phyloP scores from a whole-genome alignment of 1,140 invertebrate species.

The Diorhabda carinulata region DNA sequence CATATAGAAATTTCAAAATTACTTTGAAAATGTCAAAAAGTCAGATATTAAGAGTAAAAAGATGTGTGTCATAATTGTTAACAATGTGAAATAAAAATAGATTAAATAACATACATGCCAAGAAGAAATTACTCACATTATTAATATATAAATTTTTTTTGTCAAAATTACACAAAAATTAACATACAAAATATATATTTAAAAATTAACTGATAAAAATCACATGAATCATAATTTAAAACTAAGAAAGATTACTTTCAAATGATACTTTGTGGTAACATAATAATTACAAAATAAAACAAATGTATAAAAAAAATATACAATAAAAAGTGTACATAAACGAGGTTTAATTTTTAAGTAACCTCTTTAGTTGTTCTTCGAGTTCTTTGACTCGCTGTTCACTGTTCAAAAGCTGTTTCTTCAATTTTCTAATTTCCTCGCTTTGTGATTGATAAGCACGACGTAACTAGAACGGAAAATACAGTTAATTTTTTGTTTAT shows the following conservation, averaged over 20 bases:
- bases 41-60: too few species aligned
- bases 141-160: too few species aligned
- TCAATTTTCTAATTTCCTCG: slow-evolving; percentile 71
- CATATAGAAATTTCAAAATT: too few species aligned
- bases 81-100: too few species aligned
- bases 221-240: background rate
- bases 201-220: background rate
- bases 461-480: slow-evolving; percentile 57
- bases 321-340: slow-evolving; percentile 1
- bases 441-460: slow-evolving; percentile 69
- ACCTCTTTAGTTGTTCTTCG: slow-evolving; percentile 64
- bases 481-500: slow-evolving; percentile 6
- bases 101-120: too few species aligned
- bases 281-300: background rate
- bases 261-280: background rate
- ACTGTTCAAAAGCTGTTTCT: slow-evolving; percentile 69
- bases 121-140: too few species aligned
- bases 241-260: background rate
- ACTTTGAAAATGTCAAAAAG: too few species aligned
- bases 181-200: too few species aligned
- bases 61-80: too few species aligned
- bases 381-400: slow-evolving; percentile 73
- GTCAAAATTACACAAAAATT: too few species aligned
- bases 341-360: slow-evolving; percentile 33
- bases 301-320: slow-evolving; percentile 15